Conservation (phyloP, 2,888 invertebrate species). For the Cataglyphis rosenhaueri region DNA sequence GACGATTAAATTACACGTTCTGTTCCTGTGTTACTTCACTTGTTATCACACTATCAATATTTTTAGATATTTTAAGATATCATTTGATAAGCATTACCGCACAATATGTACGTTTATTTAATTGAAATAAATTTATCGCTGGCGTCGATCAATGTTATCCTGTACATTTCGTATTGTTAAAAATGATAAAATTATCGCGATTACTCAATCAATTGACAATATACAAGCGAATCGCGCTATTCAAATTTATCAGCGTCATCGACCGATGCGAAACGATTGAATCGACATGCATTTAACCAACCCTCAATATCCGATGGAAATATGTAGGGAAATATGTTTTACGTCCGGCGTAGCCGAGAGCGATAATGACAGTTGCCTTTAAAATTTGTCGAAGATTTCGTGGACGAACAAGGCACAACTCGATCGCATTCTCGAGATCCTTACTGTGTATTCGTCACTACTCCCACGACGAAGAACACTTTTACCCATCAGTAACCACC, state of each 20-base stretch:
- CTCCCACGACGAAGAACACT: conserved; percentile 26
- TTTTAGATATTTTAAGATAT: not conserved
- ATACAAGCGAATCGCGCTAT: not conserved
- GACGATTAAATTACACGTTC: conserved; percentile 28
- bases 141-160: not conserved
- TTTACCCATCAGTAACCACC: conserved; percentile 42
- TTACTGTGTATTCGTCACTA: conserved; percentile 44
- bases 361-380: not conserved
- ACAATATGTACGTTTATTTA: not conserved
- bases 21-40: not conserved
- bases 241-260: not conserved
- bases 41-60: not conserved
- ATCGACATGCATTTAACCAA: conserved; percentile 1
- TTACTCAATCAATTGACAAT: not conserved
- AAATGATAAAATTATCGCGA: conserved; percentile 1
- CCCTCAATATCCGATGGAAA: not conserved
- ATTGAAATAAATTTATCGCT: not conserved
- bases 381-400: not conserved
- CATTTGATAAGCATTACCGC: not conserved
- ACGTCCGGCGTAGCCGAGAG: not conserved
- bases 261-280: not conserved
- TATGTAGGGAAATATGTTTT: not conserved
- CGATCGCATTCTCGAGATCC: conserved; percentile 4
- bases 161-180: not conserved
- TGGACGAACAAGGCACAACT: not conserved